Percentiles rank a stretch among this genome's conserved stretches.
phyloP scores from a whole-genome alignment of 2,113 vertebrate species.

The Oncorhynchus keta region DNA sequence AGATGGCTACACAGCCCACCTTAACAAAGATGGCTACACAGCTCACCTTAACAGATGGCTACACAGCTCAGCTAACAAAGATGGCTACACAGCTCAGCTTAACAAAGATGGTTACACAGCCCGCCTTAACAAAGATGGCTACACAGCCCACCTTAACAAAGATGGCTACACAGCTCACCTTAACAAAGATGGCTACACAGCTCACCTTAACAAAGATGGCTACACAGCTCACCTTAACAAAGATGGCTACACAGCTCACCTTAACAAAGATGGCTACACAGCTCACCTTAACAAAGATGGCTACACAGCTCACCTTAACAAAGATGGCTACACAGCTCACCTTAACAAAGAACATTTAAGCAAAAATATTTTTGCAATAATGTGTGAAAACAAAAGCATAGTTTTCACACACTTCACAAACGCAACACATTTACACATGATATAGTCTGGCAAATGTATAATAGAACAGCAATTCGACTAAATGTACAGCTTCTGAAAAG shows the following conservation, averaged over 20 bases:
- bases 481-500: neutral
- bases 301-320: too few relatives aligned
- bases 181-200: too few relatives aligned
- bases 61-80: too few relatives aligned
- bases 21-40: neutral
- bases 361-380: constrained; percentile 12
- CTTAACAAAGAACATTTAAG: neutral
- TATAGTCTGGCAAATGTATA: constrained; percentile 6
- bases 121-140: neutral
- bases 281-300: neutral
- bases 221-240: too few relatives aligned
- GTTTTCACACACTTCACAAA: constrained; percentile 25
- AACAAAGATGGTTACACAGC: neutral
- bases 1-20: neutral
- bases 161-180: neutral
- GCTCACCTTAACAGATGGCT: neutral
- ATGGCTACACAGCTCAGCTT: neutral
- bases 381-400: constrained; percentile 10
- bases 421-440: constrained; percentile 28
- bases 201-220: too few relatives aligned
- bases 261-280: too few relatives aligned
- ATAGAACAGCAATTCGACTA: neutral
- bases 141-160: neutral
- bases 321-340: neutral
- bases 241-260: too few relatives aligned